Percentiles rank a stretch among this genome's conserved stretches.
Conservation (phyloP, 2,888 invertebrate species). For the Drosophila niveifrons region DNA sequence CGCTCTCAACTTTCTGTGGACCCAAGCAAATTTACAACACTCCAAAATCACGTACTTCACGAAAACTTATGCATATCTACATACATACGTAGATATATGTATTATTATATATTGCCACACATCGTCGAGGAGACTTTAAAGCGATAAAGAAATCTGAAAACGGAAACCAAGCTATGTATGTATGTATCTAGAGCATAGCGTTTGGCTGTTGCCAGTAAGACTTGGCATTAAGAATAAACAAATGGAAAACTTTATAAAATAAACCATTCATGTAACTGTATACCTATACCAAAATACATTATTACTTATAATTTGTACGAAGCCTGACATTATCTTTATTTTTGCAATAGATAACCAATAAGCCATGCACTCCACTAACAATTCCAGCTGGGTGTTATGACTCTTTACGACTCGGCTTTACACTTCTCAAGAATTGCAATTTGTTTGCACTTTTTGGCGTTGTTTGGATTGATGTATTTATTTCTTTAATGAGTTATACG, state of each 20-base stretch:
- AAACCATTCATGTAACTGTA: background rate
- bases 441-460: too few species aligned
- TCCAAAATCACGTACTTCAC: background rate
- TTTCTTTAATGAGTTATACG: too few species aligned
- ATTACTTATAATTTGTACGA: background rate
- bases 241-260: background rate
- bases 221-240: slow-evolving; percentile 7
- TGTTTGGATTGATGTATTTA: too few species aligned
- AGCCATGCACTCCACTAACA: background rate
- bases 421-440: too few species aligned
- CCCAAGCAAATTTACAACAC: background rate
- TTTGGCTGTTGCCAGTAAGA: background rate
- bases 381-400: too few species aligned
- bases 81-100: background rate
- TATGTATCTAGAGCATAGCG: too few species aligned
- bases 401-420: too few species aligned
- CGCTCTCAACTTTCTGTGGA: background rate
- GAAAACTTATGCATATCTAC: background rate
- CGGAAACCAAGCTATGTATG: background rate
- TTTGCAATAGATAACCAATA: background rate
- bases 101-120: background rate
- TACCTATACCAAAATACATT: background rate
- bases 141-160: slow-evolving; percentile 3
- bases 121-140: background rate
- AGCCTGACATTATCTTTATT: background rate